Conservation (phyloP, 2,888 invertebrate genomes). For the Synanthedon formicaeformis region DNA sequence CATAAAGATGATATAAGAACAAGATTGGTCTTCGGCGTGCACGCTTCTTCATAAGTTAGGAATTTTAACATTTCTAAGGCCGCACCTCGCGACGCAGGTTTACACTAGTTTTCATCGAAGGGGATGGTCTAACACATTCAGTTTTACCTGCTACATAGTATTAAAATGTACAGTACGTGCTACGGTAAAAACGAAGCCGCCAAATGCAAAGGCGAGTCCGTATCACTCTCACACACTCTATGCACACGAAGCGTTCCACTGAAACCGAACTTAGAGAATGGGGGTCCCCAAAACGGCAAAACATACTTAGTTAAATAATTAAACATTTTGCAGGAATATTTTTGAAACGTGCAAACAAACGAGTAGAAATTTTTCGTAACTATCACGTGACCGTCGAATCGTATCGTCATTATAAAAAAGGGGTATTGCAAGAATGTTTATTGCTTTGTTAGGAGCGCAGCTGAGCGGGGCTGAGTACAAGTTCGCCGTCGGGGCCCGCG, state of each 20-base stretch:
- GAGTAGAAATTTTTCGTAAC: slow-evolving; percentile 18
- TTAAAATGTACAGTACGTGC: slow-evolving; percentile 38
- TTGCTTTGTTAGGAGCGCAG: slow-evolving; percentile 69
- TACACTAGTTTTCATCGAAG: slow-evolving; percentile 43
- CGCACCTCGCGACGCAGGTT: slow-evolving; percentile 30
- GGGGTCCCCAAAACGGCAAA: slow-evolving; percentile 19
- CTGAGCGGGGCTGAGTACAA: slow-evolving; percentile 75
- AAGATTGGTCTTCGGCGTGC: neutral
- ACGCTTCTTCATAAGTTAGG: neutral
- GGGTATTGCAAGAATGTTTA: slow-evolving; percentile 40
- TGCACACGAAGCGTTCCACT: slow-evolving; percentile 9
- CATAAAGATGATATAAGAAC: neutral
- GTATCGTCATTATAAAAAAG: slow-evolving; percentile 13
- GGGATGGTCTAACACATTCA: slow-evolving; percentile 58
- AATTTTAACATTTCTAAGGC: slow-evolving; percentile 10
- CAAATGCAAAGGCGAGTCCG: slow-evolving; percentile 7
- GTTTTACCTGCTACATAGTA: slow-evolving; percentile 40
- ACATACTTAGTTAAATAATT: slow-evolving; percentile 24
- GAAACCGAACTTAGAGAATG: slow-evolving; percentile 8
- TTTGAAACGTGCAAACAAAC: slow-evolving; percentile 57
- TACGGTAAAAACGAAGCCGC: slow-evolving; percentile 28
- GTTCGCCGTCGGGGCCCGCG: slow-evolving; percentile 68
- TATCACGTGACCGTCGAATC: neutral
- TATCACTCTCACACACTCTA: slow-evolving; percentile 1
- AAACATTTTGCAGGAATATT: slow-evolving; percentile 43